Conservation (phyloP, 2,888 invertebrate genomes). For the Drosophila subsilvestris region DNA sequence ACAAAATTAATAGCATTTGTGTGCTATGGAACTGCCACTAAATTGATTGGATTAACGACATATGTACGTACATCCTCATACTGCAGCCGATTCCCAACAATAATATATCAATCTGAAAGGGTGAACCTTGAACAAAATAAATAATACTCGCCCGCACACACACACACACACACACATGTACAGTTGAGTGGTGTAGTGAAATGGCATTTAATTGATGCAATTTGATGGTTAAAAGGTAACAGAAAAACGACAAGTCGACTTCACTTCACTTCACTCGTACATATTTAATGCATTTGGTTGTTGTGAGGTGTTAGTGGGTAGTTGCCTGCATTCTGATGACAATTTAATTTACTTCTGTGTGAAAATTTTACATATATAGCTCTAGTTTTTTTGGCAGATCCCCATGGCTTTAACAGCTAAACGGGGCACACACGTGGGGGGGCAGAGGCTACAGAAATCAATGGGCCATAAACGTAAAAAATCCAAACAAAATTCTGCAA, state of each 20-base stretch:
- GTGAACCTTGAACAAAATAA: background rate
- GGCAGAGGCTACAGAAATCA: background rate
- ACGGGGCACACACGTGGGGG: background rate
- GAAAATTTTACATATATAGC: background rate
- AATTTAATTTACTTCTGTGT: background rate
- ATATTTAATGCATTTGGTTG: conserved; percentile 29
- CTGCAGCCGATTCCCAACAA: conserved; percentile 10
- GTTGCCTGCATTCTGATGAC: background rate
- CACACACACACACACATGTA: background rate
- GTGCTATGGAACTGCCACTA: conserved; percentile 11
- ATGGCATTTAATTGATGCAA: conserved; percentile 30
- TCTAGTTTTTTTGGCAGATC: background rate
- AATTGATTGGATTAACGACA: conserved; percentile 60
- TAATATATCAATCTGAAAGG: conserved; percentile 3
- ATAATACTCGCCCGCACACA: background rate
- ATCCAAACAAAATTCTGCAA: background rate
- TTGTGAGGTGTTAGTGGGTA: background rate
- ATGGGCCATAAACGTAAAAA: background rate
- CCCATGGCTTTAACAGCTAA: conserved; percentile 7
- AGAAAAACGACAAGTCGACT: conserved; percentile 27
- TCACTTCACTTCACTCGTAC: conserved; percentile 29
- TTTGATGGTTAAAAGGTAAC: conserved; percentile 18
- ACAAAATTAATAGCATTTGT: conserved; percentile 57
- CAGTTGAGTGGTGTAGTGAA: conserved; percentile 11
- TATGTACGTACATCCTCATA: background rate